Conservation (phyloP, 1,140 invertebrate species). For the Dreissena polymorpha region DNA sequence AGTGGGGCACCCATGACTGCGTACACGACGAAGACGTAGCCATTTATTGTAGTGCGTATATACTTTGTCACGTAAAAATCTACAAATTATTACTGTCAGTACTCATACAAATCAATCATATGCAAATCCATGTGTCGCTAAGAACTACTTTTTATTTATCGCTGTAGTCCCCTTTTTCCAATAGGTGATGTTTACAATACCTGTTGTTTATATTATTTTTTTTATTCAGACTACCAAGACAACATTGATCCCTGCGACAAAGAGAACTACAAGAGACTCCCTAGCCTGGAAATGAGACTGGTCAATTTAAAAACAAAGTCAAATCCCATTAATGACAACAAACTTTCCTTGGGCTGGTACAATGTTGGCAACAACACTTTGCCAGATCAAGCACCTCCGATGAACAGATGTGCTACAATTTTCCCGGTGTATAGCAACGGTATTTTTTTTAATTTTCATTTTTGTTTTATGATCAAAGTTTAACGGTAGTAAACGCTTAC, state of each 20-base stretch:
- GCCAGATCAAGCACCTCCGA: neutral
- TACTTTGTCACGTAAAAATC: too few relatives aligned
- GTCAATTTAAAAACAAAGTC: neutral
- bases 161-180: too few relatives aligned
- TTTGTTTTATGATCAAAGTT: too few relatives aligned
- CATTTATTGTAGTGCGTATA: constrained; percentile 51
- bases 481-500: too few relatives aligned
- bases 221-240: neutral
- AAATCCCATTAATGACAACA: neutral
- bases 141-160: too few relatives aligned
- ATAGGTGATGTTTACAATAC: too few relatives aligned
- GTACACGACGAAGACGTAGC: constrained; percentile 83
- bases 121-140: too few relatives aligned
- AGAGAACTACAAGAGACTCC: neutral
- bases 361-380: constrained; percentile 42
- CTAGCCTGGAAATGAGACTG: neutral
- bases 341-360: constrained; percentile 20
- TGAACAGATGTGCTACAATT: constrained; percentile 15
- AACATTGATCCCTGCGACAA: neutral
- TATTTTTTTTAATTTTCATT: too few relatives aligned
- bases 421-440: constrained; percentile 16
- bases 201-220: too few relatives aligned
- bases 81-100: too few relatives aligned
- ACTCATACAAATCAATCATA: too few relatives aligned
- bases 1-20: constrained; percentile 89